Conservation (phyloP, 2,113 vertebrate species). For the Cavia aperea region DNA sequence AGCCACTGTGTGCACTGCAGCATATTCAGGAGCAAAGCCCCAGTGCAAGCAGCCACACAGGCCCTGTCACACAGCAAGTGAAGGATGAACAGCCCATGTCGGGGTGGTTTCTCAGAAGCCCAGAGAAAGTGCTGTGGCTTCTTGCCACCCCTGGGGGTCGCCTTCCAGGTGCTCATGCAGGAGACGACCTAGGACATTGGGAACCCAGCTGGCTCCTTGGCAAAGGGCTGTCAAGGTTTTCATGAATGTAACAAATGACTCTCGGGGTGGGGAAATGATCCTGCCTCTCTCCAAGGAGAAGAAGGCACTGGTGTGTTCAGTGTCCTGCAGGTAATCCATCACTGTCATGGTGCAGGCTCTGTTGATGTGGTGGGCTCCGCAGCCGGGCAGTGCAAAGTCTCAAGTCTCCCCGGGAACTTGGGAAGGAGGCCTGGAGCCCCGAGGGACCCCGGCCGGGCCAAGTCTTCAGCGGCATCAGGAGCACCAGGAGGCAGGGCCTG, state of each 20-base stretch:
- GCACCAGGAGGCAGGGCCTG: not conserved
- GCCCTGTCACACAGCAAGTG: constrained; percentile 15
- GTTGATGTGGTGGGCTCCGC: not conserved
- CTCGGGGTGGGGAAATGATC: not conserved
- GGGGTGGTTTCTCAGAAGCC: not conserved
- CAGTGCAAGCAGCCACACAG: not conserved
- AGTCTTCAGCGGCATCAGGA: not conserved
- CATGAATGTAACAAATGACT: constrained; percentile 15
- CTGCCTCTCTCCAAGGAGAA: not conserved
- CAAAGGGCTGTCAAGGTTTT: not conserved
- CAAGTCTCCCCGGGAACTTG: rapidly evolving
- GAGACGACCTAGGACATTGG: not conserved
- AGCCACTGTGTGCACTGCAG: not conserved
- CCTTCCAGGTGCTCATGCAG: not conserved
- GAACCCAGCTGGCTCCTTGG: not conserved
- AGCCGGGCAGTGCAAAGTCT: not conserved
- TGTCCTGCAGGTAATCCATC: not conserved
- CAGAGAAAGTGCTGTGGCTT: not conserved
- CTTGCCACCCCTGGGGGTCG: not conserved
- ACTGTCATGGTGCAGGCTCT: not conserved
- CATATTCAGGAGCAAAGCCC: not conserved
- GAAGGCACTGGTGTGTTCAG: not conserved
- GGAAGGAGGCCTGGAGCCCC: not conserved
- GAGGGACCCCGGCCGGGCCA: too few relatives aligned
- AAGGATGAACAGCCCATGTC: not conserved